Evolutionary conservation across 1,140 invertebrate genomes (phyloP).

Genomic region (Drosophila pectinifera): DNA sequence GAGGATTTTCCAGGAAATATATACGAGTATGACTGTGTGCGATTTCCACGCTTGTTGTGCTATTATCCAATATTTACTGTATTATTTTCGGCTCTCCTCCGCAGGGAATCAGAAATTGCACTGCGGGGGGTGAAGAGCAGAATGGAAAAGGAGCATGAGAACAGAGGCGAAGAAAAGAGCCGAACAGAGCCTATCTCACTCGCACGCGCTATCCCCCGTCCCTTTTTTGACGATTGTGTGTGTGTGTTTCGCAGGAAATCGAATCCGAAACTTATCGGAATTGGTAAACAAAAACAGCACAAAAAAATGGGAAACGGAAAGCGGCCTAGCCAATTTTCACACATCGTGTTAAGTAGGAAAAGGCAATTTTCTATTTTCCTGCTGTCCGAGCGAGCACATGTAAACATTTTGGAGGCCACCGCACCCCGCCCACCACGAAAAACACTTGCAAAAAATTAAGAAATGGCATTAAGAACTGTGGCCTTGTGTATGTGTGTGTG

Average conservation of each 20-base stretch:
- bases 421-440: background rate
- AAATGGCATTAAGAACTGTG: conserved; percentile 63
- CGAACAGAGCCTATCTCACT: conserved; percentile 28
- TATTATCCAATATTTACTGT: conserved; percentile 38
- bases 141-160: conserved; percentile 7
- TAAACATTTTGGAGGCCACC: conserved; percentile 63
- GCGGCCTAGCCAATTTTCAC: conserved; percentile 74
- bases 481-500: conserved; percentile 27
- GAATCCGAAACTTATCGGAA: conserved; percentile 71
- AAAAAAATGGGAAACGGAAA: conserved; percentile 37
- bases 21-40: background rate
- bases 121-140: conserved; percentile 64
- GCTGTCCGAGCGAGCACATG: conserved; percentile 56
- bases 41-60: conserved; percentile 9
- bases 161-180: conserved; percentile 24
- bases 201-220: background rate
- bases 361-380: conserved; percentile 73
- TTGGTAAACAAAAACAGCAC: conserved; percentile 63
- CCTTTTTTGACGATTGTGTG: conserved; percentile 12
- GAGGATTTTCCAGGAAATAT: background rate
- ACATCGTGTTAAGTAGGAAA: conserved; percentile 59
- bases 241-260: conserved; percentile 66
- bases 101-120: conserved; percentile 50
- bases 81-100: conserved; percentile 37
- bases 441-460: conserved; percentile 55